These are phyloP conservation scores for Eulemur rubriventer DNA, from an alignment of 2,797 vertebrate genomes.

Conservation along the genomic window DNA sequence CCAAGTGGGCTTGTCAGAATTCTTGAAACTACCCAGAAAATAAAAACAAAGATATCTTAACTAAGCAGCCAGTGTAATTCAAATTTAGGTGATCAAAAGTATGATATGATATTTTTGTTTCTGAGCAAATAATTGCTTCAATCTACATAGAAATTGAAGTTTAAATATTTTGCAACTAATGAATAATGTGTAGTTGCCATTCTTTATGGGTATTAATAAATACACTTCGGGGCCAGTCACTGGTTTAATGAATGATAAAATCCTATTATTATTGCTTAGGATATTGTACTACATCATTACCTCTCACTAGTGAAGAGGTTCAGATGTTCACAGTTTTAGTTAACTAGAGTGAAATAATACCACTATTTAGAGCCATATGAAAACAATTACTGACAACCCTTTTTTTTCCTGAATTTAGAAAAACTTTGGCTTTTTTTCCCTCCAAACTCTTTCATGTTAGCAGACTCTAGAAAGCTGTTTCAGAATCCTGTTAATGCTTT, in stretches of 20 bases:
- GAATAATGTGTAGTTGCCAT: not conserved
- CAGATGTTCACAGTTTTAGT: not conserved
- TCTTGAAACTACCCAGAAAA: conserved; percentile 50
- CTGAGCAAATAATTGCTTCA: conserved; percentile 29
- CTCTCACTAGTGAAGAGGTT: not conserved
- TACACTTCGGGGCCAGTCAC: not conserved
- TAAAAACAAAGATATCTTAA: not conserved
- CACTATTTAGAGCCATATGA: not conserved
- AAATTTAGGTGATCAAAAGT: not conserved
- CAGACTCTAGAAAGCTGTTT: not conserved
- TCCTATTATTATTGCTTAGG: not conserved
- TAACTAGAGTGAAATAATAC: not conserved
- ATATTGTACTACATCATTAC: not conserved
- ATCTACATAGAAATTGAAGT: not conserved
- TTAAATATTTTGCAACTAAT: conserved; percentile 4
- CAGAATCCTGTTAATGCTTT: not conserved
- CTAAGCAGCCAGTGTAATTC: not conserved
- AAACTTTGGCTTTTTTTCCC: not conserved
- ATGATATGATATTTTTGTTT: conserved; percentile 26
- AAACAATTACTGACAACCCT: not conserved
- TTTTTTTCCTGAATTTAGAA: conserved; percentile 26
- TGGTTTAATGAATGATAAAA: not conserved
- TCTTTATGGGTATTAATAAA: not conserved
- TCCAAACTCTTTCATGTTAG: conserved; percentile 21
- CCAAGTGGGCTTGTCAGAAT: not conserved